Conservation (phyloP, 2,888 invertebrate genomes). For the Athalia rosae region DNA sequence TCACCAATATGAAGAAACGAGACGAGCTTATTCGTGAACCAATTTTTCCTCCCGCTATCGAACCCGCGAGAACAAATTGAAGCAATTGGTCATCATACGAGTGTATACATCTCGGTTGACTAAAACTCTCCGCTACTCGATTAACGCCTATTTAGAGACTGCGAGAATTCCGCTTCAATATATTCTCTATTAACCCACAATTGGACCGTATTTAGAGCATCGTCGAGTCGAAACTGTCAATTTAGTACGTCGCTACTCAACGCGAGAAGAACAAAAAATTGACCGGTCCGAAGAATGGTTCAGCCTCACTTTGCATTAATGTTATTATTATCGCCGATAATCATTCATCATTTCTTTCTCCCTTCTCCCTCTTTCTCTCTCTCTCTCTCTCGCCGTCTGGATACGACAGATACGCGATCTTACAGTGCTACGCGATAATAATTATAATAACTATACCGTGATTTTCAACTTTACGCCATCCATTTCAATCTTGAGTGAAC, state of each 20-base stretch:
- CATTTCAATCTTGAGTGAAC: no score
- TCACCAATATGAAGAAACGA: no score
- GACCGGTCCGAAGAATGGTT: background rate
- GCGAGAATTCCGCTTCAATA: background rate
- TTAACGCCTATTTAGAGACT: no score
- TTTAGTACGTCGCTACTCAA: background rate
- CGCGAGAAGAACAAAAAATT: background rate
- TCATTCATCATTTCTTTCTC: background rate
- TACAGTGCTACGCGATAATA: no score
- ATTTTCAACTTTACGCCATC: no score
- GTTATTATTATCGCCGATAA: background rate
- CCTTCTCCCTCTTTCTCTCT: no score
- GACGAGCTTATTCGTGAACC: background rate
- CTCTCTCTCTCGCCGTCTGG: no score
- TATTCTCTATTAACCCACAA: background rate
- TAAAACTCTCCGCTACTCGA: background rate
- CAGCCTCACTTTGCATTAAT: no score
- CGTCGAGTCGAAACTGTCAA: conserved; percentile 5
- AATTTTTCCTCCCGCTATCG: conserved; percentile 3
- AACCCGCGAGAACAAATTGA: conserved; percentile 11
- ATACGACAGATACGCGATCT: no score
- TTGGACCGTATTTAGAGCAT: background rate
- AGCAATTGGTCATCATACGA: background rate
- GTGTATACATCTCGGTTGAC: background rate
- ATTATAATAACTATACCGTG: no score